phyloP scores from a whole-genome alignment of 1,140 invertebrate genomes.

The Campoletis sonorensis region DNA sequence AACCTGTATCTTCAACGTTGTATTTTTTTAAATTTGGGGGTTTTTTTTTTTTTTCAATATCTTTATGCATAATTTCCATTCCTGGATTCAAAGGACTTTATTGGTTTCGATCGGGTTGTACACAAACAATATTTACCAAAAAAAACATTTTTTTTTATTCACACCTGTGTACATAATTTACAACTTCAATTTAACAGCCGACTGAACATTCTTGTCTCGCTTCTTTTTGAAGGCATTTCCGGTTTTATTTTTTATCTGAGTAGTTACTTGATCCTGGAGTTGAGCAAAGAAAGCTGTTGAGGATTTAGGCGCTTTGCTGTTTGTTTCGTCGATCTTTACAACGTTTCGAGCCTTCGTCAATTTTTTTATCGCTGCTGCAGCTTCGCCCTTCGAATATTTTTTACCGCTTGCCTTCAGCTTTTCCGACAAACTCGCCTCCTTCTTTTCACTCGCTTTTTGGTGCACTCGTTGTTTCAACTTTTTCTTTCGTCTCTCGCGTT shows the following conservation, averaged over 20 bases:
- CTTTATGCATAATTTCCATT: no score
- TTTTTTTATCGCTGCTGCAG: slow-evolving; percentile 71
- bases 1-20: neutral
- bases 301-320: slow-evolving; percentile 82
- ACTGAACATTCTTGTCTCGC: slow-evolving; percentile 65
- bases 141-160: slow-evolving; percentile 38
- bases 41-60: no score
- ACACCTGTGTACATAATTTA: slow-evolving; percentile 65
- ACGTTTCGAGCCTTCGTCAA: slow-evolving; percentile 82
- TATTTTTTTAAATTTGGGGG: neutral
- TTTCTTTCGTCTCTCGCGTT: slow-evolving; percentile 91
- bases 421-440: slow-evolving; percentile 74
- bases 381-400: slow-evolving; percentile 59
- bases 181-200: slow-evolving; percentile 77
- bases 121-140: slow-evolving; percentile 8
- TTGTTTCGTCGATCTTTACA: slow-evolving; percentile 75
- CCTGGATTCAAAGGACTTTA: no score
- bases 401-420: slow-evolving; percentile 77
- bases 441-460: slow-evolving; percentile 76
- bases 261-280: slow-evolving; percentile 85
- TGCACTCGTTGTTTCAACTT: slow-evolving; percentile 85
- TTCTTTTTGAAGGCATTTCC: slow-evolving; percentile 57
- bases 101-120: slow-evolving; percentile 30
- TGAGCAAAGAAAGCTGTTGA: slow-evolving; percentile 90
- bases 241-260: slow-evolving; percentile 74